Base-by-base conservation (phyloP, 23 tunicate species). In the Diplosoma virens region DNA sequence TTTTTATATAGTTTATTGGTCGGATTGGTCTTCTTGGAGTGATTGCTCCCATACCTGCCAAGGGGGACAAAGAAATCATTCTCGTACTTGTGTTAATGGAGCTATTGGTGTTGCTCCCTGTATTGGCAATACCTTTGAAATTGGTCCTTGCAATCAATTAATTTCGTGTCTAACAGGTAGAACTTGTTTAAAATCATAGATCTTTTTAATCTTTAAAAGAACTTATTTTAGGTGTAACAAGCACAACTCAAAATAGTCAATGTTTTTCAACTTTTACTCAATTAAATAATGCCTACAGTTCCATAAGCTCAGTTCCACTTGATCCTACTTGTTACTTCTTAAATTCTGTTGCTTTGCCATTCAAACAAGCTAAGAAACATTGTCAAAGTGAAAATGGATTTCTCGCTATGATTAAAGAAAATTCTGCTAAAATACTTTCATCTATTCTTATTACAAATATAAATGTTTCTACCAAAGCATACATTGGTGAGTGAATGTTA, bases 1-100 rank as follows among this genome's bases (percentile, higher is more conserved):
- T n/a, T n/a, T n/a, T n/a, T n/a, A n/a, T n/a, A n/a, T n/a, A 90
- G 97, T 90, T 34, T 79, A 90, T 48, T 90, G 89, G 97, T 71
- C 86, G 7, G 84, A 73, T 17, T 90, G 97, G 97, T 53, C 78
- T 0, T n/a, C 86, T 37, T 90, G 97, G 97, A 48, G 73, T 27
- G 65, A 56, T 1, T 90, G 97, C 52, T 47, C 79, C 11, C 9
- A 4, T 4, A 79, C 97, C 2, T 90, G 97, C 37, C 69, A 33
- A 2, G 84, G 81, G 16, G 97, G 97, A 1, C 30, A n/a, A 0
- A 32, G 58, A 0, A 30, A 32, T 1, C 81, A 46, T 34, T 66
- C 73, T 0, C 80, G 88, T 33, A 25, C 1, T 32, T 90, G 97
- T 33, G 75, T 84, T 1, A 75, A 79, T 30, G 97, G 86, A 5